These are phyloP conservation scores for Aeoliscus strigatus DNA, from an alignment of 2,797 vertebrate genomes.

Conservation along the genomic window DNA sequence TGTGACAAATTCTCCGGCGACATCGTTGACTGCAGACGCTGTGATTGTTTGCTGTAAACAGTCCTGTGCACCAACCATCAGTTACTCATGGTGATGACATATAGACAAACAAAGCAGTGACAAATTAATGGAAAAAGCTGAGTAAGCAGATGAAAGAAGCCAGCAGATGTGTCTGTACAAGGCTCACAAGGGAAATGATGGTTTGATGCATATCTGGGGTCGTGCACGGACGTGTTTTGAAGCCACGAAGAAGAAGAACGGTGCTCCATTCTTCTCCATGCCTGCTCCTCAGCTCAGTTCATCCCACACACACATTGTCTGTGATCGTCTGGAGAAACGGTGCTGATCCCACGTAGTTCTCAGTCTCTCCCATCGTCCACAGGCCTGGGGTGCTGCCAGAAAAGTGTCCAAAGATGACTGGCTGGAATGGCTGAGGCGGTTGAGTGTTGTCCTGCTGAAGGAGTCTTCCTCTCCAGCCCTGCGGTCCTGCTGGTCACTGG, in stretches of 20 bases:
- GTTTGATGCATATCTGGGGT: neutral
- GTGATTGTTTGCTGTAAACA: constrained; percentile 20
- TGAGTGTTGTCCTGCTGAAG: constrained; percentile 94
- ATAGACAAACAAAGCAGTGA: constrained; percentile 26
- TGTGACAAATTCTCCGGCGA: constrained; percentile 7
- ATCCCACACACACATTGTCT: constrained; percentile 12
- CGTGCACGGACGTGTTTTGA: no score
- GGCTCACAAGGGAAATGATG: no score
- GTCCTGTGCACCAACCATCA: constrained; percentile 3
- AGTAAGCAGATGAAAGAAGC: constrained; percentile 10
- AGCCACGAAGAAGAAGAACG: no score
- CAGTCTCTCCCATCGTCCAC: constrained; percentile 19
- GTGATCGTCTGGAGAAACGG: constrained; percentile 20
- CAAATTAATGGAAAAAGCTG: constrained; percentile 12
- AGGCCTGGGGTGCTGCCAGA: constrained; percentile 98
- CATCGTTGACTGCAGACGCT: constrained; percentile 6
- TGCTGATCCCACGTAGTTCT: constrained; percentile 34
- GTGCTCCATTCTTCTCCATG: neutral
- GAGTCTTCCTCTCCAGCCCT: constrained; percentile 95
- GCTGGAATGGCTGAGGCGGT: constrained; percentile 93
- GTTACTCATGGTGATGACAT: constrained; percentile 22
- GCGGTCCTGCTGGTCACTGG: constrained; percentile 96
- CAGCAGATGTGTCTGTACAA: constrained; percentile 7
- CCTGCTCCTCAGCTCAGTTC: constrained; percentile 3
- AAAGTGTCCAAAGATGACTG: constrained; percentile 99